A percentile compares a stretch with the other conserved stretches of the same genome.
These are phyloP conservation scores for Phania funesta DNA, from an alignment of 2,888 invertebrate species.

Conservation along the genomic window DNA sequence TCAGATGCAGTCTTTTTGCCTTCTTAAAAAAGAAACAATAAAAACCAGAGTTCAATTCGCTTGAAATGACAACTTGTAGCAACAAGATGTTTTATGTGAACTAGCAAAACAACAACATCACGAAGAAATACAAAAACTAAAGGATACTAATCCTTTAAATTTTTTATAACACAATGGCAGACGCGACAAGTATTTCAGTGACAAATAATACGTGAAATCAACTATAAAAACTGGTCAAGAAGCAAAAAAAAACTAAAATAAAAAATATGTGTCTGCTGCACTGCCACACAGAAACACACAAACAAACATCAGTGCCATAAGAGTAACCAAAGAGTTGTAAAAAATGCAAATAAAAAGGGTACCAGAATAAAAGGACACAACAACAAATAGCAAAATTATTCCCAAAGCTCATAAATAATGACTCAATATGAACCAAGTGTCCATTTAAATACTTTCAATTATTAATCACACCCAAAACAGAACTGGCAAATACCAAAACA, in stretches of 20 bases:
- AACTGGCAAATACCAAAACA: neutral
- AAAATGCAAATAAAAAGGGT: slow-evolving; percentile 28
- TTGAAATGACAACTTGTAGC: slow-evolving; percentile 58
- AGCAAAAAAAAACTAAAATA: slow-evolving; percentile 39
- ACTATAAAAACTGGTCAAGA: slow-evolving; percentile 36
- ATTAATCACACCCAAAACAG: slow-evolving; percentile 59
- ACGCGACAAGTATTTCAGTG: slow-evolving; percentile 56
- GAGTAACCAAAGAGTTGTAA: neutral
- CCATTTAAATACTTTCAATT: slow-evolving; percentile 67
- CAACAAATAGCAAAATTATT: slow-evolving; percentile 41
- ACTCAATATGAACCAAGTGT: slow-evolving; percentile 63
- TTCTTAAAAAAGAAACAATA: slow-evolving; percentile 1
- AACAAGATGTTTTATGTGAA: slow-evolving; percentile 61
- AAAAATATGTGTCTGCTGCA: slow-evolving; percentile 44
- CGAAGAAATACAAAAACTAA: slow-evolving; percentile 21
- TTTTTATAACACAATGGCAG: slow-evolving; percentile 48
- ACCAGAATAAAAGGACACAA: neutral
- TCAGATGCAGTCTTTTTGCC: neutral
- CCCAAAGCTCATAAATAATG: slow-evolving; percentile 68
- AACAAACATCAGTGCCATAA: neutral
- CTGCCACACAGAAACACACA: neutral
- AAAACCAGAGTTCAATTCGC: slow-evolving; percentile 43
- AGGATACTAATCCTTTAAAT: slow-evolving; percentile 48
- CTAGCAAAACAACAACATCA: slow-evolving; percentile 33
- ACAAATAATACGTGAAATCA: slow-evolving; percentile 53